Conservation (phyloP, 2,888 invertebrate genomes). For the Hypena proboscidalis region DNA sequence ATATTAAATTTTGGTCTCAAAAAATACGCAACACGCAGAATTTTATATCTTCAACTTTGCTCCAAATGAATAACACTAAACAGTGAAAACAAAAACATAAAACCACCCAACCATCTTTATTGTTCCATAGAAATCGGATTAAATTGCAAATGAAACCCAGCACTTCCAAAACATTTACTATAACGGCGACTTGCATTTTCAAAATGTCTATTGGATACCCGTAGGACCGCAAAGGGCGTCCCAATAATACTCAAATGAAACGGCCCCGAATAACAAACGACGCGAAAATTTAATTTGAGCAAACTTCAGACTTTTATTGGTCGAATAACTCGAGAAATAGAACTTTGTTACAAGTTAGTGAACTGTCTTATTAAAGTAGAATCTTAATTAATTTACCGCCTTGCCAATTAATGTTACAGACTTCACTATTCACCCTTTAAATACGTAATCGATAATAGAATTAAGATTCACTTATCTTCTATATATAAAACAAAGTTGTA, state of each 20-base stretch:
- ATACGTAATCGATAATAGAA: too few species aligned
- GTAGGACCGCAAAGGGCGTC: conserved; percentile 9
- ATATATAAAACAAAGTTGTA: too few species aligned
- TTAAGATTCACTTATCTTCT: too few species aligned
- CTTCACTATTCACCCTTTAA: conserved; percentile 29
- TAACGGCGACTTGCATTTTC: conserved; percentile 4
- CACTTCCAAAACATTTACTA: background rate
- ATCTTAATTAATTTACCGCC: conserved; percentile 52
- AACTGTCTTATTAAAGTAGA: conserved; percentile 38
- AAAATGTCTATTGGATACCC: conserved; percentile 1
- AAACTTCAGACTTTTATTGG: conserved; percentile 42
- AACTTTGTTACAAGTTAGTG: conserved; percentile 37
- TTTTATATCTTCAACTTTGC: too few species aligned
- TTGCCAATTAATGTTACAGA: conserved; percentile 45
- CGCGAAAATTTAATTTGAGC: conserved; percentile 40
- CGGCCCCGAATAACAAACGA: conserved; percentile 27
- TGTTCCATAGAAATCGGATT: background rate
- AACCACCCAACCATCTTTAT: too few species aligned
- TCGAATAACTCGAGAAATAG: conserved; percentile 39
- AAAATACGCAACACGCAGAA: too few species aligned
- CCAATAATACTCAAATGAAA: conserved; percentile 16
- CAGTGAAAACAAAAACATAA: too few species aligned
- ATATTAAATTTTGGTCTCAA: too few species aligned
- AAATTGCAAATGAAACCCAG: background rate
- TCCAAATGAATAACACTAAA: too few species aligned